Evolutionary conservation across 2,888 invertebrate genomes (phyloP), one percentile per base, ranked within the genome.

Genomic region (Eulithis prunata): DNA sequence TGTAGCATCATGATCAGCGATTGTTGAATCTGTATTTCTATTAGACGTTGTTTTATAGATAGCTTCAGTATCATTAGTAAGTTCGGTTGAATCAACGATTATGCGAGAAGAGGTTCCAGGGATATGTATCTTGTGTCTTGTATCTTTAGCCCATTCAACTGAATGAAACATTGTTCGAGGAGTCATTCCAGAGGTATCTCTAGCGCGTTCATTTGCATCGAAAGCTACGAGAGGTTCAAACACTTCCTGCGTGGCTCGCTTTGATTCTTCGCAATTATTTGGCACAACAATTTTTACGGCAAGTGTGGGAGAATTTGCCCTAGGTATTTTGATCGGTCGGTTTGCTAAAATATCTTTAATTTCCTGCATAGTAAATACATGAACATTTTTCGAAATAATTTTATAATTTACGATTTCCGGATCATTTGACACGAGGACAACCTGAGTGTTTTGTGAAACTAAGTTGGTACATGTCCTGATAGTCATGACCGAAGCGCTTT

Each of bases 351-450:
- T 62, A 3, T 66, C 57, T 61, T 59, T 65, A 11, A 74, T 52
- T 36, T 64, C 61, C 32, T 45, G 45, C 36, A 70, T 64, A 4
- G 72, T 69, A 45, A 68, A 64, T 11, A 70, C 45, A 14, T 72
- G 62, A 43, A 74, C 21, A 41, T 63, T 49, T 3, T 58, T 46
- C 13, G 47, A 21, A 21, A 38, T 51, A 6, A 28, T 28, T 62
- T 52, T 71, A 14, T 21, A 65, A n/a, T 38, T 59, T 2, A 69
- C 49, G 8, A 28, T 51, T 36, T 69, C 56, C 28, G 28, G 3
- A 36, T 69, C 43, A 38, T 56, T 63, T 13, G 71, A 53, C 43
- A 74, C 68, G 38, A 74, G 58, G 57, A 74, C 64, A 45, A 74
- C 74, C 65, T 69, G 13, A 11, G 56, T 66, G 57, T 60, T 43